These are phyloP conservation scores for Mythimna vitellina DNA, from an alignment of 2,888 invertebrate species.

Conservation along the genomic window DNA sequence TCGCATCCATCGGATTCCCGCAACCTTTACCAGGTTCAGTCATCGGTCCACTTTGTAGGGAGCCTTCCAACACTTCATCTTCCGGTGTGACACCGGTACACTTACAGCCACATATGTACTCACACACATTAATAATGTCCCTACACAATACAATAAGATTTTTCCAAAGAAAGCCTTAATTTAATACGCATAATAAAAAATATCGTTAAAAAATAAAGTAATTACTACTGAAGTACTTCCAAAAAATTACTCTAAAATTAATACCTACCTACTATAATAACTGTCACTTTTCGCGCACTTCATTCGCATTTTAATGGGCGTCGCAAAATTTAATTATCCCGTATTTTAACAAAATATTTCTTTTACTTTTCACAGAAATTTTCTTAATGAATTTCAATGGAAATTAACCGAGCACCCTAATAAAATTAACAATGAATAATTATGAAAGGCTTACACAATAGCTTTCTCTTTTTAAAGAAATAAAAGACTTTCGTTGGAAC, in stretches of 20 bases:
- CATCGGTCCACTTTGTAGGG: too few species aligned
- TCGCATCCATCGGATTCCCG: too few species aligned
- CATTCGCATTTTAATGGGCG: constrained; percentile 30
- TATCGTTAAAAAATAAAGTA: neutral
- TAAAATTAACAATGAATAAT: constrained; percentile 58
- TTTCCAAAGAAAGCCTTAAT: neutral
- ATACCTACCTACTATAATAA: neutral
- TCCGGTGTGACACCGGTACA: too few species aligned
- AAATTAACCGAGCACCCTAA: constrained; percentile 53
- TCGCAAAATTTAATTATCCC: constrained; percentile 51
- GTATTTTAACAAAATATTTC: constrained; percentile 47
- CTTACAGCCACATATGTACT: too few species aligned
- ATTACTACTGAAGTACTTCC: neutral
- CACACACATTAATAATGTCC: too few species aligned
- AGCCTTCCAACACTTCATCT: too few species aligned
- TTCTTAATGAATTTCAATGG: constrained; percentile 57
- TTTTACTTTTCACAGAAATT: constrained; percentile 46
- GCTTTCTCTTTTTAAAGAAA: constrained; percentile 55
- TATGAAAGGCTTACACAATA: constrained; percentile 54
- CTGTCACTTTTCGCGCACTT: constrained; percentile 33
- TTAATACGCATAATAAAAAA: neutral
- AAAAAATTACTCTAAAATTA: constrained; percentile 1
- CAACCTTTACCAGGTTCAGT: too few species aligned
- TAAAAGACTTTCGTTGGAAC: constrained; percentile 37
- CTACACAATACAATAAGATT: neutral